Conservation (phyloP, 2,888 invertebrate species). For the Galeopsomyia nigrocyanea region DNA sequence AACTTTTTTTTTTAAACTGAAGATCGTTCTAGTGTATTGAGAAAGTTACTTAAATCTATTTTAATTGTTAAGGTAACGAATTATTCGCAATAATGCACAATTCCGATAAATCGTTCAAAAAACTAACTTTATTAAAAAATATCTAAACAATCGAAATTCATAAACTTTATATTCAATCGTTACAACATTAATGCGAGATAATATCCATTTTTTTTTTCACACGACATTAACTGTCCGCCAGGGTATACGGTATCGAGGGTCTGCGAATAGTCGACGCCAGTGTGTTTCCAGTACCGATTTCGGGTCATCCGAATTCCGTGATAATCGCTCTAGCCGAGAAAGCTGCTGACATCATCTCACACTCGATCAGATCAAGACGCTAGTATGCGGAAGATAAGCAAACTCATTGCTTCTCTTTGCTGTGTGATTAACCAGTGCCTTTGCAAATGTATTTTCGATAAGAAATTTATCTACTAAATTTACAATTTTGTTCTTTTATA, state of each 20-base stretch:
- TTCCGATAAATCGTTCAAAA: slow-evolving; percentile 24
- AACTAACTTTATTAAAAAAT: slow-evolving; percentile 48
- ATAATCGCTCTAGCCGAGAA: slow-evolving; percentile 77
- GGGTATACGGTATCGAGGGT: slow-evolving; percentile 76
- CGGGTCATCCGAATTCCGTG: slow-evolving; percentile 82
- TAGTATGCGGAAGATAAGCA: neutral
- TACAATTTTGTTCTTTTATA: neutral
- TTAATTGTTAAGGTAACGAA: too few relatives aligned
- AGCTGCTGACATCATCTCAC: slow-evolving; percentile 73
- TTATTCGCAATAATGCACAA: too few relatives aligned
- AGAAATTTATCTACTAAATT: slow-evolving; percentile 1
- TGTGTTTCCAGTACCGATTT: slow-evolving; percentile 82
- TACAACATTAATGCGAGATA: slow-evolving; percentile 37
- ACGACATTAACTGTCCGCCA: slow-evolving; percentile 65
- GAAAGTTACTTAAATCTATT: too few relatives aligned
- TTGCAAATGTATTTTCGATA: neutral
- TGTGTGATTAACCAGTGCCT: slow-evolving; percentile 29
- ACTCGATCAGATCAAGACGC: neutral
- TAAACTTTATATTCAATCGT: slow-evolving; percentile 40
- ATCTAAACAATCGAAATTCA: slow-evolving; percentile 44
- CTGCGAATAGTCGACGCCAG: slow-evolving; percentile 86
- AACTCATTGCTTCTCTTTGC: neutral
- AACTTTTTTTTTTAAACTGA: slow-evolving; percentile 10
- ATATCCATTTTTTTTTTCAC: neutral
- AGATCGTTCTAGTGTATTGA: too few relatives aligned